Base-by-base conservation (phyloP, 2,113 vertebrate genomes). In the Peucedramus taeniatus region DNA sequence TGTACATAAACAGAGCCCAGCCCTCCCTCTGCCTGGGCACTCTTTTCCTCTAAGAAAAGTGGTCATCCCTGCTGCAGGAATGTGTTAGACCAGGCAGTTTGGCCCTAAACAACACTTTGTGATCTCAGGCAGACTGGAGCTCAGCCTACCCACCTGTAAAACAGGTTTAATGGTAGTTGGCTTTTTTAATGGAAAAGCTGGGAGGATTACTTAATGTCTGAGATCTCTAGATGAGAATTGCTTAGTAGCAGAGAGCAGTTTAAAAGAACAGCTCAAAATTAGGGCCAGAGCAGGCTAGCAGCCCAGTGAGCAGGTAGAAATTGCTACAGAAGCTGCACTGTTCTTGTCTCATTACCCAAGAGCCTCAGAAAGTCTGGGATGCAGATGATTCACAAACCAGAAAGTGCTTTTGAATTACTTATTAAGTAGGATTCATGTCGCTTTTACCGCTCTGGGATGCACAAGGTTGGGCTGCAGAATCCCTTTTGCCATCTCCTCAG, bases 121-220 rank as follows among this genome's bases (percentile, higher is more conserved):
- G 86, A 92, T 90, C 53, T 91, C 76, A 89, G 69, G 49, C 69
- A 68, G 44, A 40, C 65, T 78, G 80, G 40, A 90, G n/a, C 54
- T 83, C 72, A 90, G 83, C 61, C 56, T 87, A 50, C 76, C 28
- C 83, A 87, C 88, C 80, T 93, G 90, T 83, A 89, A 88, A 92
- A 93, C 79, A 92, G 88, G 85, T 93, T 93, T 90, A 85, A 92
- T 70, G 20, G 56, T 69, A 66, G 64, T 24, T 6, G 3, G 21
- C 17, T 85, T 83, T 92, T 90, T 77, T 59, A 51, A 60, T 89
- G 61, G 88, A 51, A 90, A 81, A 93, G 60, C 88, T 78, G 31
- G 40, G 72, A 77, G 64, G 44, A 93, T 94, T 96, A 66, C 87
- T 81, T 90, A 47, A 90, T 60, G 68, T 80, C 83, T 95, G 93